These are phyloP conservation scores for Zeus faber DNA, from an alignment of 2,113 vertebrate species.

Conservation along the genomic window DNA sequence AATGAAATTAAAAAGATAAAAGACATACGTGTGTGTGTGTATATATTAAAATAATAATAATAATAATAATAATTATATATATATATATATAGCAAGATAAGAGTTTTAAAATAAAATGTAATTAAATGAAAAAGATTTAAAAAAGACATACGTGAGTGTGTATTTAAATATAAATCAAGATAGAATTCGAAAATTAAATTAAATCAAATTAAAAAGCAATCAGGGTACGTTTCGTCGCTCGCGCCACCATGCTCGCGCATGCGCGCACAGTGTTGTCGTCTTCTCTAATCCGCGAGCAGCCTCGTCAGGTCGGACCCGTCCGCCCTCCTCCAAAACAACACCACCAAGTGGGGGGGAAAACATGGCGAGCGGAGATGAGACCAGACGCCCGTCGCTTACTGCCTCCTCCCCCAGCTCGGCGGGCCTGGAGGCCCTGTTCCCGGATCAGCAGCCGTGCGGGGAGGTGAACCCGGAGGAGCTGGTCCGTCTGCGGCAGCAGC, in stretches of 20 bases:
- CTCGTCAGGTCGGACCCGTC: background rate
- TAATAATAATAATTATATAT: background rate
- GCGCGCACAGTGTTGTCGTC: no score
- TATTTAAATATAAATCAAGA: background rate
- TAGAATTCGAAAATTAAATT: constrained; percentile 61
- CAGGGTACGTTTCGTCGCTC: constrained; percentile 60
- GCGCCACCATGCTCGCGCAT: no score
- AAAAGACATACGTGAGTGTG: background rate
- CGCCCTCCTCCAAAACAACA: constrained; percentile 51
- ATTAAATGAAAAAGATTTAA: no score
- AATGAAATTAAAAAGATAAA: no score
- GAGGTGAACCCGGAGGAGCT: constrained; percentile 70
- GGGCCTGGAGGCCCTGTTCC: constrained; percentile 73
- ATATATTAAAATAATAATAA: no score
- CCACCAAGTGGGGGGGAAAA: constrained; percentile 62
- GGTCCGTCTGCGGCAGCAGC: constrained; percentile 73
- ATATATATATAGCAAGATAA: no score
- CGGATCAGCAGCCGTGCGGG: constrained; percentile 53
- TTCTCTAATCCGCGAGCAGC: background rate
- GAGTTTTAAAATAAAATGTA: no score
- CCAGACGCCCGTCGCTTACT: constrained; percentile 53
- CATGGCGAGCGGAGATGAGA: constrained; percentile 79
- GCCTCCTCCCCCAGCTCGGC: constrained; percentile 51
- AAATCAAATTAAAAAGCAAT: no score
- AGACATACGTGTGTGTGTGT: no score